Base-by-base conservation (phyloP, 2,888 invertebrate species). In the Anoplius nigerrimus region DNA sequence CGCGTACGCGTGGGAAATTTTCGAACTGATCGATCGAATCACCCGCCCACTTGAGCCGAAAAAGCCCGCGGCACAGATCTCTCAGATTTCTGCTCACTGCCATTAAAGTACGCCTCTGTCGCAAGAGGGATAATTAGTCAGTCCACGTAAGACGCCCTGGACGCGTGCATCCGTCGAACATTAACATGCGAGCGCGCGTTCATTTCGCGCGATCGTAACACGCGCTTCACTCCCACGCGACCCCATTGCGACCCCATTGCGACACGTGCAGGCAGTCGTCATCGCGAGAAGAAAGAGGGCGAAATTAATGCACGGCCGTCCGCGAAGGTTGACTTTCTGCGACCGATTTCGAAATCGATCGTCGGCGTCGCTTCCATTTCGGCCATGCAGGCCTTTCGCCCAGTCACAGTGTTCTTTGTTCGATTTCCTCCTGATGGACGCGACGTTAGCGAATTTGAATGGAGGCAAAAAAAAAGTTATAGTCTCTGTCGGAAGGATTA, bases 41-140 rank as follows among this genome's bases (percentile, higher is more conserved):
- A 34, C 1, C 34, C 34, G 34, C 34, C 34, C 34, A 34, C 34
- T 11, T 6, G 66, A 67, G 59, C 45, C 62, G 56, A 59, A 64
- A 72, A 4, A 6, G 24, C 11, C 11, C 11, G 34, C 34, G 61
- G 55, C 65, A 66, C 11, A 58, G 61, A 54, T 61, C 48, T 55
- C 34, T 66, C 15, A 6, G n/a, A 15, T 54, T 65, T 60, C 60
- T 60, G 15, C 45, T 34, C 54, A 21, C 46, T 20, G 5, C 46
- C 61, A 55, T 66, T 66, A 66, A 34, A 59, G 61, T 61, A 61
- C 54, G 15, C 22, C 2, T 13, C 0, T 54, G 61, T 61, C 13
- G 54, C 16, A 66, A 66, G 46, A 27, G n/a, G 43, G 5, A 22
- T 46, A 55, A 59, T 64, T 54, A 20, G 27, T 48, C 54, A 54